A percentile compares a stretch with the other conserved stretches of the same genome.
Conservation (phyloP, 2,113 vertebrate genomes). For the Ancistrus triradiatus region DNA sequence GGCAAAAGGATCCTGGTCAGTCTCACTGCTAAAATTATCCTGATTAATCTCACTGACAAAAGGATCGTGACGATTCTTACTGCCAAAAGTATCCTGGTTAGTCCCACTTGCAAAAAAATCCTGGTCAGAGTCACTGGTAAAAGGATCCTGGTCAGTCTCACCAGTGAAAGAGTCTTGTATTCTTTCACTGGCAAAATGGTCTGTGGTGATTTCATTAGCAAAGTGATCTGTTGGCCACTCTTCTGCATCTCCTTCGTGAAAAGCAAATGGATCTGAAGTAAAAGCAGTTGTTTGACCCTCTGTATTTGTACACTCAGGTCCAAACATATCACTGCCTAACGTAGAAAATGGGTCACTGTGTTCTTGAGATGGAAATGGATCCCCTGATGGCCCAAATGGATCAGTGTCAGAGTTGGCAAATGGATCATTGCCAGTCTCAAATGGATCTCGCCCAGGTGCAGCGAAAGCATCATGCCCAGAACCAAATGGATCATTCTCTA, state of each 20-base stretch:
- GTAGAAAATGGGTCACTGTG: constrained; percentile 7
- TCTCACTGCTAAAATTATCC: background rate
- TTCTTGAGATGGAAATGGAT: background rate
- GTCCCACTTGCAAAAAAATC: background rate
- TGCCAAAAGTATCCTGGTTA: background rate
- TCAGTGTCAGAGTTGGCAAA: constrained; percentile 12
- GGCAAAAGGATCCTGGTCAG: background rate
- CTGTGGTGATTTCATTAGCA: background rate
- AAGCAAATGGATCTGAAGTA: constrained; percentile 32
- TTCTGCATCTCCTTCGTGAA: background rate
- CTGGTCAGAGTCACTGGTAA: background rate
- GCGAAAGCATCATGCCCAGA: constrained; percentile 29
- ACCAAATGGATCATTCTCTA: constrained; percentile 23
- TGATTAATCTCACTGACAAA: background rate
- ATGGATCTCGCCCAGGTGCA: constrained; percentile 20
- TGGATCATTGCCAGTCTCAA: constrained; percentile 23
- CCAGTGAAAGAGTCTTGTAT: background rate
- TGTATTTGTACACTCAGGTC: background rate
- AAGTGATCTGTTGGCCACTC: background rate
- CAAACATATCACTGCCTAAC: background rate
- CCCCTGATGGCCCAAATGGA: constrained; percentile 9
- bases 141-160: background rate
- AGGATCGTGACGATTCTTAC: background rate
- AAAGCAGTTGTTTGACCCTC: constrained; percentile 10
- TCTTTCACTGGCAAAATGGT: background rate